These are phyloP conservation scores for Pseudomyrmex sp. DNA, from an alignment of 1,140 invertebrate genomes.

Conservation along the genomic window DNA sequence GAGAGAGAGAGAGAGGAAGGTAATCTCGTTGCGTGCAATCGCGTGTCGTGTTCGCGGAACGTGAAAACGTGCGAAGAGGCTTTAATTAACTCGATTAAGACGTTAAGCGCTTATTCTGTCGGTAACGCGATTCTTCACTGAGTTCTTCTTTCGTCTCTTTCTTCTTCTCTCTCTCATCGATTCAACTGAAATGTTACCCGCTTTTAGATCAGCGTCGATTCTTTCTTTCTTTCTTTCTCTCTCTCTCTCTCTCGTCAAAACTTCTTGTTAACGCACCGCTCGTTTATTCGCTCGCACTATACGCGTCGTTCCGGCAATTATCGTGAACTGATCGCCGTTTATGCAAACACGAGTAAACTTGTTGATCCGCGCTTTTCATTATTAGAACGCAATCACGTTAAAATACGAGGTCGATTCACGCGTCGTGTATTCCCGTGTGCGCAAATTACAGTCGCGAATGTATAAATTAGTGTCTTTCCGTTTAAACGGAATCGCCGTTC, in stretches of 20 bases:
- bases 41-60: slow-evolving; percentile 72
- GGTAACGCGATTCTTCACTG: slow-evolving; percentile 9
- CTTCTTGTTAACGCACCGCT: neutral
- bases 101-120: slow-evolving; percentile 65
- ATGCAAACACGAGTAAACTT: slow-evolving; percentile 19
- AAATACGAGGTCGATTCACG: slow-evolving; percentile 7
- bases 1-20: slow-evolving; percentile 19
- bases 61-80: slow-evolving; percentile 76
- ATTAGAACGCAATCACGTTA: slow-evolving; percentile 1
- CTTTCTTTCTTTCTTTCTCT: too few species aligned
- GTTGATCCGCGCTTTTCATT: slow-evolving; percentile 8
- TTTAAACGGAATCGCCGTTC: neutral
- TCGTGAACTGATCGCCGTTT: neutral
- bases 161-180: neutral
- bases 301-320: neutral
- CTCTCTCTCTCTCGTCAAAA: neutral
- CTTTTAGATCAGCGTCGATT: slow-evolving; percentile 22
- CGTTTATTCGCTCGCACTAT: neutral
- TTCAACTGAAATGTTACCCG: neutral
- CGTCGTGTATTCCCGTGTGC: neutral
- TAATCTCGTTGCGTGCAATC: slow-evolving; percentile 73
- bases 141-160: neutral
- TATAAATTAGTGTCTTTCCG: slow-evolving; percentile 35
- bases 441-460: slow-evolving; percentile 32
- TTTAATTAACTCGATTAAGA: slow-evolving; percentile 82